Conservation (phyloP, 2,888 invertebrate genomes). For the Troides aeacus region DNA sequence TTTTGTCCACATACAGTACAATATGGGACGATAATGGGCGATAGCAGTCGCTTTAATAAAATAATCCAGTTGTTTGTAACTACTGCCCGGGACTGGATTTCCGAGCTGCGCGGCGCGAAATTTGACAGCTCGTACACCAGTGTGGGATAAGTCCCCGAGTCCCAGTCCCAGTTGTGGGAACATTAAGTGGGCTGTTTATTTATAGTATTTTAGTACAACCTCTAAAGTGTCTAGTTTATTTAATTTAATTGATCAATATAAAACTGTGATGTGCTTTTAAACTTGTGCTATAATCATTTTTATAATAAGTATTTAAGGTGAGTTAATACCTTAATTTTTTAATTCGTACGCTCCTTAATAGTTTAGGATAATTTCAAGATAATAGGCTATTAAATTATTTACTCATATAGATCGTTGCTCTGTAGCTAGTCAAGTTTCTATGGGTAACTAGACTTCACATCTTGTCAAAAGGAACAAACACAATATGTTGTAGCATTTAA, state of each 20-base stretch:
- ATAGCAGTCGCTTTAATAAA: conserved; percentile 63
- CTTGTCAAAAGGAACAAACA: no score
- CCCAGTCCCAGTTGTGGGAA: no score
- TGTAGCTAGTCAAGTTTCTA: no score
- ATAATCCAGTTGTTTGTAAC: conserved; percentile 72
- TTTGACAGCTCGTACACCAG: conserved; percentile 10
- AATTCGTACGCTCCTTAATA: no score
- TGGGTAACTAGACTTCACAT: no score
- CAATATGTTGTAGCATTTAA: no score
- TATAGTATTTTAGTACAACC: neutral
- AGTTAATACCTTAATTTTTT: neutral
- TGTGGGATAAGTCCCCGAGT: no score
- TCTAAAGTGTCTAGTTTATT: conserved; percentile 7
- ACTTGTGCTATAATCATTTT: conserved; percentile 3
- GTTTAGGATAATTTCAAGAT: no score
- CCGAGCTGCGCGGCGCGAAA: conserved; percentile 39
- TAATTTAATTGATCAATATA: conserved; percentile 2
- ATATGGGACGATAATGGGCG: conserved; percentile 69
- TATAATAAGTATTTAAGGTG: conserved; percentile 10
- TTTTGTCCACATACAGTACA: conserved; percentile 61
- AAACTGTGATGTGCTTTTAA: conserved; percentile 25
- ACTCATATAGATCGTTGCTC: no score
- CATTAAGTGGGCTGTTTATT: no score
- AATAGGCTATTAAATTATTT: no score
- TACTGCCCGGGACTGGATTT: conserved; percentile 47